These are phyloP conservation scores for Cirrhinus molitorella DNA, from an alignment of 2,797 vertebrate species.

Conservation along the genomic window DNA sequence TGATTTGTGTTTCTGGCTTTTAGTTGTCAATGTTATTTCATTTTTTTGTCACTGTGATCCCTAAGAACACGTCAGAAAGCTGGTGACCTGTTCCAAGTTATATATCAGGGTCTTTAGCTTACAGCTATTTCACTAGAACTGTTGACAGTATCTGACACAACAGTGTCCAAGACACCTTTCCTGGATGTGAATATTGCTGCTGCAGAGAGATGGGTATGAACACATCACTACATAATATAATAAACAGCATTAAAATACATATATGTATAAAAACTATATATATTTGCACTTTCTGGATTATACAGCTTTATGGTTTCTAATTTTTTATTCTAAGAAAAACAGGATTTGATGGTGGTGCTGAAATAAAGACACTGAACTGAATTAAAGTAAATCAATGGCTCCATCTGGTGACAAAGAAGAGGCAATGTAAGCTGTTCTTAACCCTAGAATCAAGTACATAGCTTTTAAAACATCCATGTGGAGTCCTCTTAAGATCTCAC, in stretches of 20 bases:
- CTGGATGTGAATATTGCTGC: neutral
- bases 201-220: neutral
- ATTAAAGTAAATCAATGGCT: neutral
- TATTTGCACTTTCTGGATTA: neutral
- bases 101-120: constrained; percentile 7
- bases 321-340: neutral
- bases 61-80: neutral
- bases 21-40: neutral
- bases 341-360: neutral
- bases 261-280: too few species aligned
- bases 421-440: too few species aligned
- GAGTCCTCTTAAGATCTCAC: neutral
- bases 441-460: neutral
- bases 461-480: neutral
- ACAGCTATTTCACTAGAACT: neutral
- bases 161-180: constrained; percentile 6
- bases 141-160: constrained; percentile 25
- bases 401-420: neutral
- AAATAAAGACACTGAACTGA: neutral
- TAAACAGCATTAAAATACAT: neutral
- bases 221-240: neutral
- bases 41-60: neutral
- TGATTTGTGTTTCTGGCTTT: neutral
- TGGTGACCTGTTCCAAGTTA: neutral
- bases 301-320: neutral